Base-by-base conservation (phyloP, 1,140 invertebrate species). In the Orius insidiosus region DNA sequence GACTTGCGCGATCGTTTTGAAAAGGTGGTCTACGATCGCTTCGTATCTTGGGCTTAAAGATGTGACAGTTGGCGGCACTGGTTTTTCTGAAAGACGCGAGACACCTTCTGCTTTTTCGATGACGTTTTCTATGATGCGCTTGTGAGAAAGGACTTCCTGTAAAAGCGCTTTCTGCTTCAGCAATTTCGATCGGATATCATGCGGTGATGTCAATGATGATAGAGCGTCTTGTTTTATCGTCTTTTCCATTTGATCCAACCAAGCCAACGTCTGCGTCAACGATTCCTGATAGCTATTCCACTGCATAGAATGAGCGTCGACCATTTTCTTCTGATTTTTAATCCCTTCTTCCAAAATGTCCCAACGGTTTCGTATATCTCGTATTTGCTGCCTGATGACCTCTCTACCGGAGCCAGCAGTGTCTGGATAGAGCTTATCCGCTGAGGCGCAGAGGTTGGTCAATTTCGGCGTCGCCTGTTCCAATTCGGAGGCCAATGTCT, bases 401-500 rank as follows among this genome's bases (percentile, higher is more conserved):
- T 96, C 92, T 48, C 92, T 71, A 8, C 90, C 92, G 55, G 76
- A 71, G 16, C 87, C 79, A 3, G 88, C 84, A 3, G 90, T 96
- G 61, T 93, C 86, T 0, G 87, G 84, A 50, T 87, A 75, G 16
- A 94, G 73, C 59, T 82, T 79, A 57, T 96, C 90, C 3, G 84
- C 87, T 10, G 80, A 63, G 4, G 77, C 67, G 3, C 77, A 77
- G 1, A 90, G 56, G 10, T 74, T 70, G 18, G 71, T 70, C 34
- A 94, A 69, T 55, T 80, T 78, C 15, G 30, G 74, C 48, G 82
- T 73, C 8, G 80, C 83, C 60, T 88, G 80, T 51, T 94, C 87
- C 49, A 75, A 74, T 58, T 93, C 86, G 5, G 79, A 63, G 16
- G 83, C 59, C 15, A 94, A 66, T n/a, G 79, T 67, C 65, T 89